Evolutionary conservation across 2,113 vertebrate species (phyloP).

Genomic region (Dromiciops gliroides): DNA sequence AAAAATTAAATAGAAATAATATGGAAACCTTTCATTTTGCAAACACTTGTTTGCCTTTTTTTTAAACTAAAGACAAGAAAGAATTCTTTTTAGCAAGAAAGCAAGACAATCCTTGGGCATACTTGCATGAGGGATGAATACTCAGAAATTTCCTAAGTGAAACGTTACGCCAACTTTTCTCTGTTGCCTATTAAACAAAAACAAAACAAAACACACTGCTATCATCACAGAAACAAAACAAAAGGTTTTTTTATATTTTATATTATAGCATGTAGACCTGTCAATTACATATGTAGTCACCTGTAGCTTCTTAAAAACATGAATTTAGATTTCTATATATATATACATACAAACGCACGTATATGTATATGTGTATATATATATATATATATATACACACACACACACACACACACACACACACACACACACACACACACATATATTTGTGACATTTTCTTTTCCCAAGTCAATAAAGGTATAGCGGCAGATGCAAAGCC

Average conservation of each 20-base stretch:
- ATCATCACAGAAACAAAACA: background rate
- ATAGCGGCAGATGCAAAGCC: conserved; percentile 67
- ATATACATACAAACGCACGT: too few relatives aligned
- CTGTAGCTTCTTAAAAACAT: background rate
- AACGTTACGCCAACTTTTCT: background rate
- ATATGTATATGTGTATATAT: too few relatives aligned
- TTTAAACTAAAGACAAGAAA: background rate
- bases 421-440: too few relatives aligned
- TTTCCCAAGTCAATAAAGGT: background rate
- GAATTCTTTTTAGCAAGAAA: background rate
- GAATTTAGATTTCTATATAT: background rate
- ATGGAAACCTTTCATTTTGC: rapidly evolving
- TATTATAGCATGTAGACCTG: too few relatives aligned
- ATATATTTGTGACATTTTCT: rapidly evolving
- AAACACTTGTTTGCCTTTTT: background rate
- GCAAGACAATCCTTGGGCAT: background rate
- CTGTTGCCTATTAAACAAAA: background rate
- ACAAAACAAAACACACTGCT: background rate
- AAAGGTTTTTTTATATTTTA: background rate
- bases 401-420: too few relatives aligned
- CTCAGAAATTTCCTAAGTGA: background rate
- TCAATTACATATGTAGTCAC: background rate
- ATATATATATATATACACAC: too few relatives aligned
- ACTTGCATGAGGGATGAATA: background rate
- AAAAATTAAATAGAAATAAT: background rate